phyloP scores from a whole-genome alignment of 2,888 invertebrate genomes.

The Lordiphosa andalusiaca region DNA sequence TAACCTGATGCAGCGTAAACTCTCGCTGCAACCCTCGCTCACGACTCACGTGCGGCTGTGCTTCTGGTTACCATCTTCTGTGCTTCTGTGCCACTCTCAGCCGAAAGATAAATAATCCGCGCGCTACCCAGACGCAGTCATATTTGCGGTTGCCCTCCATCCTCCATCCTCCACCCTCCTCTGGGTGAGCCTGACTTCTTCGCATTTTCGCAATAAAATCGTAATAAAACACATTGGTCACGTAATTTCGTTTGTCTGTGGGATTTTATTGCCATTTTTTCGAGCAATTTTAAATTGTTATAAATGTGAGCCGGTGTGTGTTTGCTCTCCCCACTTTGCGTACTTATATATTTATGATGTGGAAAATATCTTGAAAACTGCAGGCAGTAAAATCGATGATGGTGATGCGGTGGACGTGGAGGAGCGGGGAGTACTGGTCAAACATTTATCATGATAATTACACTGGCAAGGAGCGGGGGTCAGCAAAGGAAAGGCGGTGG shows the following conservation, averaged over 20 bases:
- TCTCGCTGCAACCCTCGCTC: slow-evolving; percentile 55
- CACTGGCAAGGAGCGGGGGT: slow-evolving; percentile 16
- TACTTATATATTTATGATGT: slow-evolving; percentile 75
- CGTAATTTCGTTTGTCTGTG: slow-evolving; percentile 80
- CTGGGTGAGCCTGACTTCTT: slow-evolving; percentile 54
- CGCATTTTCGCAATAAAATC: slow-evolving; percentile 78
- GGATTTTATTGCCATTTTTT: slow-evolving; percentile 80
- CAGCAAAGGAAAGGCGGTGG: slow-evolving; percentile 2
- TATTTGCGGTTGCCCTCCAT: slow-evolving; percentile 58
- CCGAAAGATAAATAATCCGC: slow-evolving; percentile 69
- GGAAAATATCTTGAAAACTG: slow-evolving; percentile 70
- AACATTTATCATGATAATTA: slow-evolving; percentile 52
- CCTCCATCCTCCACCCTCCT: slow-evolving; percentile 1
- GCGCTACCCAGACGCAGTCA: slow-evolving; percentile 66
- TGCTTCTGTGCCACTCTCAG: slow-evolving; percentile 71
- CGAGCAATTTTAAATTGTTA: slow-evolving; percentile 77
- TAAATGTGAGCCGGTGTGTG: slow-evolving; percentile 73
- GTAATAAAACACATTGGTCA: slow-evolving; percentile 81
- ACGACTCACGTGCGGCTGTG: slow-evolving; percentile 55
- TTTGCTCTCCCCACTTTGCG: slow-evolving; percentile 42
- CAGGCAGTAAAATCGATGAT: slow-evolving; percentile 57
- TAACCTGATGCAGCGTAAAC: slow-evolving; percentile 58
- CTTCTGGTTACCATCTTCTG: slow-evolving; percentile 35
- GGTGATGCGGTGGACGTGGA: slow-evolving; percentile 20
- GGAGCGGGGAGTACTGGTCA: slow-evolving; percentile 3